phyloP scores from a whole-genome alignment of 2,888 invertebrate genomes.

The Pammene aurita region DNA sequence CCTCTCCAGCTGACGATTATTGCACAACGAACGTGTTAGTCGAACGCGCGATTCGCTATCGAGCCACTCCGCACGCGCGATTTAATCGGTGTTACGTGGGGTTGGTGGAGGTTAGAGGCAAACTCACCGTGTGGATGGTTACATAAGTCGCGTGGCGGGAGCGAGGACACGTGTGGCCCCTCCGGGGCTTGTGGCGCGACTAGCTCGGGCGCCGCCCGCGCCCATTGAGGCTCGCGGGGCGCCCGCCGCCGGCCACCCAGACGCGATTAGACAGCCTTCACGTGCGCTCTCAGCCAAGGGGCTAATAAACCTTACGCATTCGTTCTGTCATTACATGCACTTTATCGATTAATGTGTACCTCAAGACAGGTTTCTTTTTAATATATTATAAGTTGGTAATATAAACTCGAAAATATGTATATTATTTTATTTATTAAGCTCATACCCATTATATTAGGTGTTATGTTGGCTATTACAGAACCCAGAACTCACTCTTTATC shows the following conservation, averaged over 20 bases:
- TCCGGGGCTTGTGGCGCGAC: conserved; percentile 78
- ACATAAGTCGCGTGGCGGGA: conserved; percentile 77
- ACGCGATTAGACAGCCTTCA: conserved; percentile 75
- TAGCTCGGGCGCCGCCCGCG: conserved; percentile 78
- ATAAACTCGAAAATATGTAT: too few species aligned
- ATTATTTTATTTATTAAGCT: too few species aligned
- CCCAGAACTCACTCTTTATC: too few species aligned
- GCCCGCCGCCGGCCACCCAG: conserved; percentile 66
- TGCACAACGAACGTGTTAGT: conserved; percentile 59
- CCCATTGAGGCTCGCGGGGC: conserved; percentile 68
- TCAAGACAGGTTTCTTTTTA: neutral
- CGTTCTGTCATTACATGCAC: conserved; percentile 55
- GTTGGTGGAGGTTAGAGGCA: conserved; percentile 73
- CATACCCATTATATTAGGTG: too few species aligned
- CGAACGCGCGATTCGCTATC: conserved; percentile 44
- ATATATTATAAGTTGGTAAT: too few species aligned
- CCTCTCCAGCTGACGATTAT: conserved; percentile 75
- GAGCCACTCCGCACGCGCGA: conserved; percentile 48
- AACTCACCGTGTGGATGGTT: conserved; percentile 81
- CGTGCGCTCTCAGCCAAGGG: conserved; percentile 65
- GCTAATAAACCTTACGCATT: conserved; percentile 73
- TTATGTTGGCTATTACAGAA: too few species aligned
- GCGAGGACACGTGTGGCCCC: conserved; percentile 77
- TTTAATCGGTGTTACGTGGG: conserved; percentile 53
- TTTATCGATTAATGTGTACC: neutral